Percentiles rank a stretch among this genome's conserved stretches.
These are phyloP conservation scores for Synanthedon vespiformis DNA, from an alignment of 2,888 invertebrate genomes.

Conservation along the genomic window DNA sequence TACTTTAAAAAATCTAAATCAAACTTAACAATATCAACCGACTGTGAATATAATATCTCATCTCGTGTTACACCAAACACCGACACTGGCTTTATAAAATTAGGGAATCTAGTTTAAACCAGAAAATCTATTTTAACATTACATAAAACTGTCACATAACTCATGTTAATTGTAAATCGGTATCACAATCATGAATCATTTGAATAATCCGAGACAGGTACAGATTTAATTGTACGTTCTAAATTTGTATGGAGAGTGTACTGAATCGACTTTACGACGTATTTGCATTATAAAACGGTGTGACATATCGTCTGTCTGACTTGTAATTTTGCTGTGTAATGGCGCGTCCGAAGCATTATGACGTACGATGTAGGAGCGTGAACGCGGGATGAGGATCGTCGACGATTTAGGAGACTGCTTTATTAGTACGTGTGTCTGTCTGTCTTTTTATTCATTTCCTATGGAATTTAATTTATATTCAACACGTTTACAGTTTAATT, in stretches of 20 bases:
- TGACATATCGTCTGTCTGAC: conserved; percentile 45
- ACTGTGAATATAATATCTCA: no score
- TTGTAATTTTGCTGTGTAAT: conserved; percentile 60
- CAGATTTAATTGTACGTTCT: conserved; percentile 23
- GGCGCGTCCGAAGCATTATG: conserved; percentile 47
- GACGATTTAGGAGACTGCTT: conserved; percentile 38
- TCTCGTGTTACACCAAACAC: no score
- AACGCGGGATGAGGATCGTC: conserved; percentile 7
- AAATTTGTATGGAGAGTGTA: conserved; percentile 31
- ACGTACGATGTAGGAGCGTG: conserved; percentile 26
- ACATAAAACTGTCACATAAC: background rate
- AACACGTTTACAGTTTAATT: no score
- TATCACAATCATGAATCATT: background rate
- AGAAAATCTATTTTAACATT: background rate
- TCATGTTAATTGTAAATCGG: background rate
- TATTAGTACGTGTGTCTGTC: conserved; percentile 19
- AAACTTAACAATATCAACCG: no score
- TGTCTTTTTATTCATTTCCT: background rate
- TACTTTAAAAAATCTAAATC: no score
- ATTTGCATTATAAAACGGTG: conserved; percentile 52
- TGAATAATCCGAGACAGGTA: background rate
- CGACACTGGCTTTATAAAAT: no score
- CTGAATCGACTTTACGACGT: conserved; percentile 43
- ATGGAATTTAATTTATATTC: background rate
- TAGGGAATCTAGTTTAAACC: background rate